phyloP scores from a whole-genome alignment of 2,888 invertebrate genomes.

The Imbricaverruca yamaguchii region DNA sequence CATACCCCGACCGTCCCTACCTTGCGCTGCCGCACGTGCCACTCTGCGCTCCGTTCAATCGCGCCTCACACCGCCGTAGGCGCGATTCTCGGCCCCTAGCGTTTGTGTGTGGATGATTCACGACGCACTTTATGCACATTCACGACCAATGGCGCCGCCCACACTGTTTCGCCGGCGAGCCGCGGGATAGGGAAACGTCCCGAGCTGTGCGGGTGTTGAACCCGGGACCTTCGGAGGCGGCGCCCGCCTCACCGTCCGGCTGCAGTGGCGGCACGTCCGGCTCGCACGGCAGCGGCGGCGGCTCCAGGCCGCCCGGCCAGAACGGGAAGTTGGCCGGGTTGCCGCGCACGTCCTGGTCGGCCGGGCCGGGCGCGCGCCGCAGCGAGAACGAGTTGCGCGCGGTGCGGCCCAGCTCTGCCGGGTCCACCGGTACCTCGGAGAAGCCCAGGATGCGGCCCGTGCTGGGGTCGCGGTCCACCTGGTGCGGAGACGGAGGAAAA shows the following conservation, averaged over 20 bases:
- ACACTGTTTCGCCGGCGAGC: no score
- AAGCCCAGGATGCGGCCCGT: slow-evolving; percentile 31
- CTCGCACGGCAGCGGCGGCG: slow-evolving; percentile 44
- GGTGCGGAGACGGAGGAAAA: slow-evolving; percentile 19
- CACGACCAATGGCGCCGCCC: no score
- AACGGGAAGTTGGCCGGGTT: slow-evolving; percentile 74
- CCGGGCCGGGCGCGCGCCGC: slow-evolving; percentile 46
- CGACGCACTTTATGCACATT: no score
- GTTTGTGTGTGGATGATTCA: no score
- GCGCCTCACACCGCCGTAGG: no score
- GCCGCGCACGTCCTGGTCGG: slow-evolving; percentile 62
- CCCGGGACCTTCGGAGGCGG: no score
- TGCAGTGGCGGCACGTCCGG: not conserved
- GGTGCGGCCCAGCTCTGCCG: slow-evolving; percentile 51
- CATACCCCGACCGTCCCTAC: no score
- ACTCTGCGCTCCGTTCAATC: no score
- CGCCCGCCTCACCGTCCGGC: not conserved
- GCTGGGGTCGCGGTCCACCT: slow-evolving; percentile 32
- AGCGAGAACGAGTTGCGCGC: slow-evolving; percentile 66
- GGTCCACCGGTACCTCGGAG: slow-evolving; percentile 50
- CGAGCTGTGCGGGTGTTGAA: no score
- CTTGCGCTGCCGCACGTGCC: no score
- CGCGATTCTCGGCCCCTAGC: no score
- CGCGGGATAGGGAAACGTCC: no score
- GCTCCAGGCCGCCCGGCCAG: slow-evolving; percentile 66